A percentile compares a stretch with the other conserved stretches of the same genome.
Conservation (phyloP, 2,888 invertebrate species). For the Mycalesis mineus region DNA sequence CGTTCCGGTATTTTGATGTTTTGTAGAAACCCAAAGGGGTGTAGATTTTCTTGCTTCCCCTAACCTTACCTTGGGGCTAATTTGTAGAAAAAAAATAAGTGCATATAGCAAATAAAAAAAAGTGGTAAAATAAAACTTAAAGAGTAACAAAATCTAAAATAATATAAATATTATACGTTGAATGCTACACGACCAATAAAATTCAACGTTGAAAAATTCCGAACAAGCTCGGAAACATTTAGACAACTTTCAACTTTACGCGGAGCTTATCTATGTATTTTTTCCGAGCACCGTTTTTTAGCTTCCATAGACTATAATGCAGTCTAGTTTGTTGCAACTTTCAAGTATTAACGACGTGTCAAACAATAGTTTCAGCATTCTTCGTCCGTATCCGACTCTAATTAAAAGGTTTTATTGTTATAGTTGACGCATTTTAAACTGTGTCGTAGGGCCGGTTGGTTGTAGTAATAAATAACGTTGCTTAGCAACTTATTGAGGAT, state of each 20-base stretch:
- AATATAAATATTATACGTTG: neutral
- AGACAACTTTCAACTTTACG: conserved; percentile 47
- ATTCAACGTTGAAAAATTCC: conserved; percentile 43
- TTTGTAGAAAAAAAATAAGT: no score
- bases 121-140: neutral
- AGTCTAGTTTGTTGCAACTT: conserved; percentile 47
- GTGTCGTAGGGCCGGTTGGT: no score
- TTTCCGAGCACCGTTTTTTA: conserved; percentile 41
- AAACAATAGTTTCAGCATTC: conserved; percentile 18
- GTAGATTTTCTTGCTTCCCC: no score
- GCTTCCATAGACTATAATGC: conserved; percentile 53
- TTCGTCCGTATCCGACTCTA: conserved; percentile 8
- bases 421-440: no score
- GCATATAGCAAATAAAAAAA: no score
- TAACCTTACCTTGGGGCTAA: no score
- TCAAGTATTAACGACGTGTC: conserved; percentile 43
- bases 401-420: neutral
- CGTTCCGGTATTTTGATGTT: no score
- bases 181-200: conserved; percentile 30
- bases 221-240: conserved; percentile 51
- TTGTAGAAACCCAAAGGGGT: no score
- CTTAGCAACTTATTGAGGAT: no score
- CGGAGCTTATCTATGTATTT: conserved; percentile 44
- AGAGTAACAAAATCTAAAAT: conserved; percentile 9
- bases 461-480: no score